phyloP scores from a whole-genome alignment of 1,140 invertebrate species.

The Papilio helenus region DNA sequence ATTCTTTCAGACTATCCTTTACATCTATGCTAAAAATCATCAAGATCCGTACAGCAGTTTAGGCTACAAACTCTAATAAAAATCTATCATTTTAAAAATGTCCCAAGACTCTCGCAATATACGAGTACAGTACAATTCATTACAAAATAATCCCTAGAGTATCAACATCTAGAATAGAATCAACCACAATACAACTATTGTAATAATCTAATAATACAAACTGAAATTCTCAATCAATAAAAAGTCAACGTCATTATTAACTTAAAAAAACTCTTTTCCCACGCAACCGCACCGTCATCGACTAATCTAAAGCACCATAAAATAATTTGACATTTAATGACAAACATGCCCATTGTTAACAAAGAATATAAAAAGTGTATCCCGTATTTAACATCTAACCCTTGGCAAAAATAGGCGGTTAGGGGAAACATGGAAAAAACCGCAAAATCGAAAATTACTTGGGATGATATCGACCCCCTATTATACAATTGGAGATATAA shows the following conservation, averaged over 20 bases:
- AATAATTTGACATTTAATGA: conserved; percentile 75
- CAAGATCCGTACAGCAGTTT: no score
- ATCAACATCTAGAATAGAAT: neutral
- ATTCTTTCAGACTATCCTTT: no score
- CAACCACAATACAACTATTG: neutral
- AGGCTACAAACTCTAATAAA: no score
- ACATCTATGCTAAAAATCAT: no score
- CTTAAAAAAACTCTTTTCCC: conserved; percentile 57
- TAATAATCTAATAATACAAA: neutral
- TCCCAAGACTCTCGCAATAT: neutral
- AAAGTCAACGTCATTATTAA: conserved; percentile 71
- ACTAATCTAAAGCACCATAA: conserved; percentile 65
- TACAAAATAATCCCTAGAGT: neutral
- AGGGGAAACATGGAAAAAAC: conserved; percentile 55
- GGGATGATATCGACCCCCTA: conserved; percentile 40
- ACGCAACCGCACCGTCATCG: conserved; percentile 52
- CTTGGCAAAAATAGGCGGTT: conserved; percentile 53
- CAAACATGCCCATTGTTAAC: conserved; percentile 57
- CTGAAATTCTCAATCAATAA: conserved; percentile 47
- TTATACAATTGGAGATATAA: neutral
- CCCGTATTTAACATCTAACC: conserved; percentile 55
- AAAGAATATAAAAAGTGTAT: conserved; percentile 49
- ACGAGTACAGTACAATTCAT: neutral
- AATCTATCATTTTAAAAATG: no score
- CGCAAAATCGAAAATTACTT: conserved; percentile 61